Percentiles rank a stretch among this genome's conserved stretches.
Evolutionary conservation across 2,888 invertebrate species (phyloP).

Genomic region (Drymonia ruficornis): DNA sequence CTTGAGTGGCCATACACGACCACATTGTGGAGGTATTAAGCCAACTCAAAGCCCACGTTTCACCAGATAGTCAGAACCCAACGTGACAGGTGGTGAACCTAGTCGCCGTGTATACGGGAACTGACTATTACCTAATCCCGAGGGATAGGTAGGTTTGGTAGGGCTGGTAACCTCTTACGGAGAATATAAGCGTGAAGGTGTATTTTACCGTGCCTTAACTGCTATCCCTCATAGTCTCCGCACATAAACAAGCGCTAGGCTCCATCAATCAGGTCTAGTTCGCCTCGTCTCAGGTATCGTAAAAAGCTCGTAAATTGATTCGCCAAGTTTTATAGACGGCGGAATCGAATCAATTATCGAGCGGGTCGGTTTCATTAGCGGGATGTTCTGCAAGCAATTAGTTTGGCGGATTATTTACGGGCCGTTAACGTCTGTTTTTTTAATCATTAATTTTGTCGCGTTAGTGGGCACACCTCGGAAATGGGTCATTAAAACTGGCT

Average conservation of each 20-base stretch:
- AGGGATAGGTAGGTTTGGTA: no score
- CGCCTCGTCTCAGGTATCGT: neutral
- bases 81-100: no score
- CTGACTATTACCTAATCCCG: no score
- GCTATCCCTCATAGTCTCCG: neutral
- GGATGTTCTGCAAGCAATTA: conserved; percentile 4
- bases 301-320: conserved; percentile 6
- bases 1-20: no score
- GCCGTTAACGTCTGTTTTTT: neutral
- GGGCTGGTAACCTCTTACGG: no score
- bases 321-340: neutral
- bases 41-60: no score
- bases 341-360: conserved; percentile 6
- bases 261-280: neutral
- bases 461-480: neutral
- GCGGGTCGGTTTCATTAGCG: conserved; percentile 1
- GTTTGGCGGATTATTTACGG: conserved; percentile 5
- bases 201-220: neutral
- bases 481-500: neutral
- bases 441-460: conserved; percentile 1
- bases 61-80: no score
- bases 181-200: neutral
- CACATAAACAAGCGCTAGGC: neutral
- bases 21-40: no score
- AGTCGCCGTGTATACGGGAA: no score